These are phyloP conservation scores for Pelobates cultripes DNA, from an alignment of 2,797 vertebrate genomes.

Conservation along the genomic window DNA sequence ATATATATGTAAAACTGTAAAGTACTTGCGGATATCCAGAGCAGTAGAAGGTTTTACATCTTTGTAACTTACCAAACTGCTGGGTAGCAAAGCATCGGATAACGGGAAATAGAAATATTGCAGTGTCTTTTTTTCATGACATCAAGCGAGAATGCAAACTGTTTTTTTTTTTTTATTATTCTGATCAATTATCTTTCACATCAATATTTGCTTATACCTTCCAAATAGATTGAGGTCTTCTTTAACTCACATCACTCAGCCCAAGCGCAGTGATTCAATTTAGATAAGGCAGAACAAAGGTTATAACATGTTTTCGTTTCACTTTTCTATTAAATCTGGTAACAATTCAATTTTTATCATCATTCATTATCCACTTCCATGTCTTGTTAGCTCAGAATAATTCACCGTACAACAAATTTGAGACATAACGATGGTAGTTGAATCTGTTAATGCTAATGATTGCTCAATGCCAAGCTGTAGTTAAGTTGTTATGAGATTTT, in stretches of 20 bases:
- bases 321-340: constrained; percentile 50
- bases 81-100: constrained; percentile 27
- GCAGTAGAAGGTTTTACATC: neutral
- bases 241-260: constrained; percentile 50
- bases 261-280: constrained; percentile 49
- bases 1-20: too few relatives aligned
- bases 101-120: constrained; percentile 26
- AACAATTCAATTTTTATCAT: constrained; percentile 57
- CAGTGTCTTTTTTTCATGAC: constrained; percentile 19
- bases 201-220: constrained; percentile 55
- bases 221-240: constrained; percentile 49
- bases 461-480: neutral
- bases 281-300: constrained; percentile 52
- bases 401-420: constrained; percentile 27
- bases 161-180: constrained; percentile 35
- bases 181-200: constrained; percentile 55
- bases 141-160: neutral
- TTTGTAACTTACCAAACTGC: constrained; percentile 10
- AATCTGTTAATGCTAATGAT: constrained; percentile 1
- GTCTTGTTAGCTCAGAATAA: constrained; percentile 52
- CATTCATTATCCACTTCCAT: constrained; percentile 53
- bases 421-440: constrained; percentile 28
- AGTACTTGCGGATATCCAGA: too few relatives aligned
- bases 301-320: constrained; percentile 53
- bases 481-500: too few relatives aligned